Evolutionary conservation across 2,797 vertebrate species (phyloP).

Genomic region (Rhyacichthys aspro): DNA sequence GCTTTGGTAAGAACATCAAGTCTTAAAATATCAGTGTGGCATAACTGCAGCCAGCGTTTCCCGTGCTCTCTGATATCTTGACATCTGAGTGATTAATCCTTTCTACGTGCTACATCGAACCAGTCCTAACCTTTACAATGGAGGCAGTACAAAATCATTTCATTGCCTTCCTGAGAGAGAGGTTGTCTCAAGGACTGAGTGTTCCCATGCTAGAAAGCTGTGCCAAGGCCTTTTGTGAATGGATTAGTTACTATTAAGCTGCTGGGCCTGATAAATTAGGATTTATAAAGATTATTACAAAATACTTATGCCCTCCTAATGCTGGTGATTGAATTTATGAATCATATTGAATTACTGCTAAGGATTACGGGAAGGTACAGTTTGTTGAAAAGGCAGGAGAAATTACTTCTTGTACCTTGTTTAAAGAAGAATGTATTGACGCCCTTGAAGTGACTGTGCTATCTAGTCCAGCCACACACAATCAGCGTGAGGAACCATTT

Average conservation of each 20-base stretch:
- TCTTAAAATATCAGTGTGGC: conserved; percentile 41
- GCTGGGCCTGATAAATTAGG: conserved; percentile 79
- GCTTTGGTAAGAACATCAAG: conserved; percentile 29
- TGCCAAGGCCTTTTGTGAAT: conserved; percentile 79
- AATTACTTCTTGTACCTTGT: conserved; percentile 59
- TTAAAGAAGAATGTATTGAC: conserved; percentile 55
- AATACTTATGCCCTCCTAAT: conserved; percentile 81
- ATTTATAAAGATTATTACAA: conserved; percentile 82
- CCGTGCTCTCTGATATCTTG: conserved; percentile 52
- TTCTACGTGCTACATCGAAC: conserved; percentile 60
- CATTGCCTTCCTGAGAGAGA: conserved; percentile 63
- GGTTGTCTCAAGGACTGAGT: conserved; percentile 76
- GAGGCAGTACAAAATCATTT: conserved; percentile 67
- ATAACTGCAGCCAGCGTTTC: conserved; percentile 36
- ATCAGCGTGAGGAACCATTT: conserved; percentile 57
- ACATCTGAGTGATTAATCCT: conserved; percentile 72
- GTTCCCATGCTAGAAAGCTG: conserved; percentile 73
- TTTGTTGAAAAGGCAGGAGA: conserved; percentile 45
- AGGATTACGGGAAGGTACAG: conserved; percentile 68
- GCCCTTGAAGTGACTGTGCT: conserved; percentile 60
- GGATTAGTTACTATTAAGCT: conserved; percentile 82
- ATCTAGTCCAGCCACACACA: conserved; percentile 51
- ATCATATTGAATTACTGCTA: conserved; percentile 73
- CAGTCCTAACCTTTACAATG: conserved; percentile 72
- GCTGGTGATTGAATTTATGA: conserved; percentile 79